These are phyloP conservation scores for Muscicapa striata DNA, from an alignment of 2,797 vertebrate genomes.

Conservation along the genomic window DNA sequence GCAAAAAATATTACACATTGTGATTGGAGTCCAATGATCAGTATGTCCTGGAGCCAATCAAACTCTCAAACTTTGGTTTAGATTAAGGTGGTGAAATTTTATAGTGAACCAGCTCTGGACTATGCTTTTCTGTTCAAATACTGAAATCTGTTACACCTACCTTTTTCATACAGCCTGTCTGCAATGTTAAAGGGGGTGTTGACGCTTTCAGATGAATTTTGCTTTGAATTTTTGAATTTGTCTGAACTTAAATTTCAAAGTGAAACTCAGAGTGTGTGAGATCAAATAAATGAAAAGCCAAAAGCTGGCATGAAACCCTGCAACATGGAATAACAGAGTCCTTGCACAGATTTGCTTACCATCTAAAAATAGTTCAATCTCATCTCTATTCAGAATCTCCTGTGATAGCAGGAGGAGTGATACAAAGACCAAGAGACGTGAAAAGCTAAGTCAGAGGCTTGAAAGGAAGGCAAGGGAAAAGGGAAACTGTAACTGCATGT, in stretches of 20 bases:
- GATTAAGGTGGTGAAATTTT: neutral
- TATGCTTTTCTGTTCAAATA: neutral
- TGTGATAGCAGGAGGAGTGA: neutral
- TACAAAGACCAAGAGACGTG: neutral
- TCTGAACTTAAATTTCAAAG: slow-evolving; percentile 34
- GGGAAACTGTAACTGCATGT: neutral
- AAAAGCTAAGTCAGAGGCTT: neutral
- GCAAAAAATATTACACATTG: neutral
- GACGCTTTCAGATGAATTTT: neutral
- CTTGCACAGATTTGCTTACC: slow-evolving; percentile 1
- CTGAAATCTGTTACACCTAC: neutral
- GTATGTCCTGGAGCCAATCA: neutral
- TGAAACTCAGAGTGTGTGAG: neutral
- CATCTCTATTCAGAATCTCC: slow-evolving; percentile 23
- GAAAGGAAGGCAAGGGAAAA: neutral
- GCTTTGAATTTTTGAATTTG: slow-evolving; percentile 26
- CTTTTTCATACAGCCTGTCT: neutral
- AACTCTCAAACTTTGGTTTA: neutral
- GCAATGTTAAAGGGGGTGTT: neutral
- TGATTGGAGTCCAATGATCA: neutral
- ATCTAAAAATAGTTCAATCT: slow-evolving; percentile 38
- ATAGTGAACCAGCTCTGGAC: neutral
- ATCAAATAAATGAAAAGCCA: slow-evolving; percentile 24
- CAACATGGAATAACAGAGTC: neutral
- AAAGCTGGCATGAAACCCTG: neutral